Conservation (phyloP, 1,140 invertebrate species). For the Meloidogyne hapla region DNA sequence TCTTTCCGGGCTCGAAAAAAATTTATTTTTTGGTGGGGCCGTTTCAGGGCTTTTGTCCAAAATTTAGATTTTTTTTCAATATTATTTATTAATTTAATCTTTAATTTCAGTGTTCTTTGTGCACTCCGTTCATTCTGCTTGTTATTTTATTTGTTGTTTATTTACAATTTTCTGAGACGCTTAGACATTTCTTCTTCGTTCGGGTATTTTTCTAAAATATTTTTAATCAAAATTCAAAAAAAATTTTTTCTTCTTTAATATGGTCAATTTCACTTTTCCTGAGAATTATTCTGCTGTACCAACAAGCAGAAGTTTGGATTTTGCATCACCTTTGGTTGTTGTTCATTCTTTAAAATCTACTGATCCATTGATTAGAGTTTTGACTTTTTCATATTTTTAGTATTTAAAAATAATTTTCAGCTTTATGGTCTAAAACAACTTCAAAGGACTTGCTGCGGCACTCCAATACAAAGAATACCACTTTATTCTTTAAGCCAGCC, state of each 20-base stretch:
- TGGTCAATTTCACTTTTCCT: not conserved
- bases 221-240: no score
- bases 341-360: slow-evolving; percentile 12
- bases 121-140: not conserved
- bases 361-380: not conserved
- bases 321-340: not conserved
- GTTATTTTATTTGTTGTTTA: slow-evolving; percentile 7
- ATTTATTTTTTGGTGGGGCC: no score
- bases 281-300: not conserved
- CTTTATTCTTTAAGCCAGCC: slow-evolving; percentile 22
- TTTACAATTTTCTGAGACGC: not conserved
- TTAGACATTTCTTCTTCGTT: not conserved
- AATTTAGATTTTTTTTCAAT: no score
- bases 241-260: not conserved
- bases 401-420: slow-evolving; percentile 3
- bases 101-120: not conserved
- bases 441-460: slow-evolving; percentile 6
- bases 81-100: not conserved
- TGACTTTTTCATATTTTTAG: not conserved
- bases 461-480: not conserved
- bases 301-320: not conserved
- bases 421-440: slow-evolving; percentile 15
- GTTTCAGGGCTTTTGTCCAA: no score
- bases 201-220: not conserved
- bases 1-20: no score